Conservation (phyloP, 2,888 invertebrate species). For the Mantis religiosa region DNA sequence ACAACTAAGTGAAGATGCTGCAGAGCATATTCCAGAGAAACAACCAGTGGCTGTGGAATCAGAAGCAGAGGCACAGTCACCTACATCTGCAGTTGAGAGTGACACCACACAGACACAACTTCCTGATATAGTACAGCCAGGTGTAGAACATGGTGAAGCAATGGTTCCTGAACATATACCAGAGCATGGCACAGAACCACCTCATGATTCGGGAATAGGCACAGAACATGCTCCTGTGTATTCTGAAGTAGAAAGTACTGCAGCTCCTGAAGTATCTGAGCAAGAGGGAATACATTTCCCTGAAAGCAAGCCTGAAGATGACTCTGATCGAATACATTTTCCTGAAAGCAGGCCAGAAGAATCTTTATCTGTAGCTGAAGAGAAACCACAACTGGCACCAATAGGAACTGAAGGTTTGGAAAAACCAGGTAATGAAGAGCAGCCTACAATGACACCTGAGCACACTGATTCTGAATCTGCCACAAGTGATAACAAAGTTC, state of each 20-base stretch:
- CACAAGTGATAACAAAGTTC: background rate
- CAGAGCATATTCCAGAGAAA: background rate
- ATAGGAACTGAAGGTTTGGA: background rate
- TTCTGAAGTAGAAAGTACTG: background rate
- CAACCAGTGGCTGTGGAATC: background rate
- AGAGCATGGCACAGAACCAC: background rate
- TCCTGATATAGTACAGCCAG: background rate
- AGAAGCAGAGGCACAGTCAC: background rate
- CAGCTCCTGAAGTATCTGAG: background rate
- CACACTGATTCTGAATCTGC: background rate
- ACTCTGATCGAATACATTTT: background rate
- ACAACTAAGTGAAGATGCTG: background rate
- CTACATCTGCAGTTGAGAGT: background rate
- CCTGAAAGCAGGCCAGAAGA: background rate
- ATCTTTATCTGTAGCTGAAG: background rate
- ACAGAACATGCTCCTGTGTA: background rate
- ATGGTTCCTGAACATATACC: background rate
- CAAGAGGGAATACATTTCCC: background rate
- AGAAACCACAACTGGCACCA: slow-evolving; percentile 24
- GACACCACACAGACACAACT: background rate
- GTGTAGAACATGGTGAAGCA: background rate
- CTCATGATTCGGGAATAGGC: background rate
- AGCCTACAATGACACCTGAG: background rate
- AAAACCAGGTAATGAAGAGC: background rate
- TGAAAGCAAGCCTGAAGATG: background rate